Evolutionary conservation across 2,888 invertebrate species (phyloP).

Genomic region (Blomia tropicalis): DNA sequence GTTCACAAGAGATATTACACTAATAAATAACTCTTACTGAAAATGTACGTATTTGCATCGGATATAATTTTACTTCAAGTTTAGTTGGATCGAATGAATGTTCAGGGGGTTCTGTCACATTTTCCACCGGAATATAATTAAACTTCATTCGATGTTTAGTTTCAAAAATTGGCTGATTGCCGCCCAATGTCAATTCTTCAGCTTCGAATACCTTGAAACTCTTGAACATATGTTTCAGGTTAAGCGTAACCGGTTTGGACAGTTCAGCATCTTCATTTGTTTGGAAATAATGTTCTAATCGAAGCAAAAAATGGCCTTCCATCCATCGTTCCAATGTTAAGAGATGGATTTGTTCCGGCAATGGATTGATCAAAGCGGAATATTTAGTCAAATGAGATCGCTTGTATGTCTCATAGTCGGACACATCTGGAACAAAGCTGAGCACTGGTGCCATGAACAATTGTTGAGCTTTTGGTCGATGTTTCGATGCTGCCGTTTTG

Average conservation of each 20-base stretch:
- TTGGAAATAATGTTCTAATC: slow-evolving; percentile 28
- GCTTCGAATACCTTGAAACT: slow-evolving; percentile 26
- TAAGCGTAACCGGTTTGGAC: slow-evolving; percentile 24
- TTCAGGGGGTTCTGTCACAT: not conserved
- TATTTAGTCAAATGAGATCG: not conserved
- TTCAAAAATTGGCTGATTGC: slow-evolving; percentile 22
- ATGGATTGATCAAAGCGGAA: not conserved
- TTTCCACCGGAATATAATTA: not conserved
- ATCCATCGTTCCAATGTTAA: slow-evolving; percentile 27
- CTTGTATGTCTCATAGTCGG: slow-evolving; percentile 14
- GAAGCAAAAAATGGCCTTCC: slow-evolving; percentile 22
- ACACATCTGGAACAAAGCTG: slow-evolving; percentile 19
- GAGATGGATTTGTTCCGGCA: slow-evolving; percentile 27
- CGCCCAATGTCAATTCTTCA: slow-evolving; percentile 26
- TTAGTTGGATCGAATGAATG: not conserved
- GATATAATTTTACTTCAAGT: not conserved
- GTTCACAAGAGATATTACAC: too few species aligned
- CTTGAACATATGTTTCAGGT: slow-evolving; percentile 25
- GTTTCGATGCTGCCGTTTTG: slow-evolving; percentile 16
- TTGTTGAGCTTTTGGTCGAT: slow-evolving; percentile 23
- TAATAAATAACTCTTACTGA: too few species aligned
- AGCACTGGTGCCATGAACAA: slow-evolving; percentile 25
- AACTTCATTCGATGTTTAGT: not conserved
- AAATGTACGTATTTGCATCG: slow-evolving; percentile 35
- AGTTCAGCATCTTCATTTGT: slow-evolving; percentile 23